These are phyloP conservation scores for Cyrtonyx montezumae DNA, from an alignment of 2,113 vertebrate genomes.

Conservation along the genomic window DNA sequence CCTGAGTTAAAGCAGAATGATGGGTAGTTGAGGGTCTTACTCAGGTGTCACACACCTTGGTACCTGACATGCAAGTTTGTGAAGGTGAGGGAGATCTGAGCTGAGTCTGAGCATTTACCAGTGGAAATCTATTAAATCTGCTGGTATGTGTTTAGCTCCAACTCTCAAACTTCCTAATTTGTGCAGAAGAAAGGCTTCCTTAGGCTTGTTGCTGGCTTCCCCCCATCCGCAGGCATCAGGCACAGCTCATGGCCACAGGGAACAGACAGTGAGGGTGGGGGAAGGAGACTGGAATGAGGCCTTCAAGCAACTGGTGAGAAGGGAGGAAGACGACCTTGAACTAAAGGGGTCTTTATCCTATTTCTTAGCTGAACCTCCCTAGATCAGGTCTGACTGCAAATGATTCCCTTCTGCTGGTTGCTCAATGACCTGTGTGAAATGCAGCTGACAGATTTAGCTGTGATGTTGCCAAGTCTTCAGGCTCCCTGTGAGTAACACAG, in stretches of 20 bases:
- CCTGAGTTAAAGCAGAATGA: not conserved
- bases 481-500: conserved; percentile 1
- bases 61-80: not conserved
- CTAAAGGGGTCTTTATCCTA: not conserved
- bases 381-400: not conserved
- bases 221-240: not conserved
- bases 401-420: not conserved
- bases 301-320: not conserved
- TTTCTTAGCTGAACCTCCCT: not conserved
- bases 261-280: no score
- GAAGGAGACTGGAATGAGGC: not conserved
- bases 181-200: conserved; percentile 5
- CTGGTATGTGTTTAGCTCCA: not conserved
- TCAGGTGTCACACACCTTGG: not conserved
- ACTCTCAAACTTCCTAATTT: not conserved
- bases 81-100: not conserved
- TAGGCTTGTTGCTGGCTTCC: not conserved
- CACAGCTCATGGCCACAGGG: not conserved
- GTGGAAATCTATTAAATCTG: not conserved
- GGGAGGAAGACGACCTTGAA: conserved; percentile 1
- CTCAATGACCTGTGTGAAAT: not conserved
- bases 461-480: not conserved
- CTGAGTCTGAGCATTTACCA: not conserved
- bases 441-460: not conserved
- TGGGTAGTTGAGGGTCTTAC: not conserved